phyloP scores from a whole-genome alignment of 2,113 vertebrate genomes.

The Arvicanthis niloticus region DNA sequence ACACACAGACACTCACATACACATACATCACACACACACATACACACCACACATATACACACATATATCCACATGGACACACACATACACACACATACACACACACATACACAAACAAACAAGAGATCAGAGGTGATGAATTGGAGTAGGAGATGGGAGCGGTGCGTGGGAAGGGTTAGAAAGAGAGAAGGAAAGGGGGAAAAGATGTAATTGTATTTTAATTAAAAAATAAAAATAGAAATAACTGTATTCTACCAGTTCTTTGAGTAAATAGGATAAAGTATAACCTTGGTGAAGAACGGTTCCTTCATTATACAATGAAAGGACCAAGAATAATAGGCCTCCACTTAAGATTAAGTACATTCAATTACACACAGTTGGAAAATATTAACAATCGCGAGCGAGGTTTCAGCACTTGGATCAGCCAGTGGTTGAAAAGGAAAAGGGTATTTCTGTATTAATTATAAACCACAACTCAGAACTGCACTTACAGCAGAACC shows the following conservation, averaged over 20 bases:
- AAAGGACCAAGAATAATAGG: neutral
- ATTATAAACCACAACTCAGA: neutral
- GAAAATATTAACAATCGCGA: neutral
- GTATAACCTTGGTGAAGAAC: neutral
- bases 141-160: accelerated
- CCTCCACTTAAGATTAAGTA: conserved; percentile 25
- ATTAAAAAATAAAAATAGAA: conserved; percentile 30
- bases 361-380: conserved; percentile 11
- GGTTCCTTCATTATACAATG: neutral
- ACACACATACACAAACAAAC: neutral
- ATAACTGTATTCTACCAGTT: neutral
- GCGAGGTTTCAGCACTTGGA: neutral
- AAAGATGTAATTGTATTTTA: neutral
- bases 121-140: neutral
- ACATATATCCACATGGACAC: neutral
- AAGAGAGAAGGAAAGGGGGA: neutral
- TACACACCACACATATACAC: neutral
- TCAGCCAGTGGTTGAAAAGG: neutral
- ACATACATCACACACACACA: neutral
- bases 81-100: neutral
- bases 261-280: conserved; percentile 1
- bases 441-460: neutral
- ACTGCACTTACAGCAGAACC: neutral
- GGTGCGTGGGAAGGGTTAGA: accelerated
- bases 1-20: neutral